Evolutionary conservation across 1,140 invertebrate species (phyloP).

Genomic region (Cydia amplana): DNA sequence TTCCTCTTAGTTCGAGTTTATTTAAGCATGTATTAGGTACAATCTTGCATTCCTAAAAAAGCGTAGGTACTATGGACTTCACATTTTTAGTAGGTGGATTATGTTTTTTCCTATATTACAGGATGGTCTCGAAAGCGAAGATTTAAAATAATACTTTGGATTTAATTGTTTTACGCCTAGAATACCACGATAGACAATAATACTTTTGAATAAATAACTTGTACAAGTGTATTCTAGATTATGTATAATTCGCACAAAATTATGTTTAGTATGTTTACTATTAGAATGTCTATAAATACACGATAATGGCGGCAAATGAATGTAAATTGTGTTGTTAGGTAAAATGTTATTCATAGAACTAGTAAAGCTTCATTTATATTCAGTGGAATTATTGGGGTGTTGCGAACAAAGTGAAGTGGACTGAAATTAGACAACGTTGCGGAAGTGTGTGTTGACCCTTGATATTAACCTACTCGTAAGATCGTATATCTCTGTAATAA

Average conservation of each 20-base stretch:
- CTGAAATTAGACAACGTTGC: constrained; percentile 45
- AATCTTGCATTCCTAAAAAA: too few species aligned
- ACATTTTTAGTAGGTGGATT: too few species aligned
- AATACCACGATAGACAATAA: too few species aligned
- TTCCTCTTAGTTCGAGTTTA: too few species aligned
- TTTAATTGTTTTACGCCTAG: neutral
- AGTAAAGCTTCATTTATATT: constrained; percentile 63
- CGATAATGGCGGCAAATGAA: constrained; percentile 47
- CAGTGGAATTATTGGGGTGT: constrained; percentile 54
- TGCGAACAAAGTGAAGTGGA: constrained; percentile 53
- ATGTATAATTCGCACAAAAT: neutral
- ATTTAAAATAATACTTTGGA: too few species aligned
- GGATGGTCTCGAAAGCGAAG: too few species aligned
- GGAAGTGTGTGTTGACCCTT: constrained; percentile 22
- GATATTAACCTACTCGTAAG: neutral
- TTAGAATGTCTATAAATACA: constrained; percentile 42
- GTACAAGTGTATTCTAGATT: neutral
- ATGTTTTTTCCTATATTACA: too few species aligned
- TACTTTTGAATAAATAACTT: too few species aligned
- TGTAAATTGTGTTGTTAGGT: constrained; percentile 57
- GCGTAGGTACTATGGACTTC: too few species aligned
- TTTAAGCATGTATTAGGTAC: too few species aligned
- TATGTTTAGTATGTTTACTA: constrained; percentile 32
- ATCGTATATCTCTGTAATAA: too few species aligned
- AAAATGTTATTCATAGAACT: constrained; percentile 65